These are phyloP conservation scores for Drosophila eohydei DNA, from an alignment of 2,888 invertebrate species.

Conservation along the genomic window DNA sequence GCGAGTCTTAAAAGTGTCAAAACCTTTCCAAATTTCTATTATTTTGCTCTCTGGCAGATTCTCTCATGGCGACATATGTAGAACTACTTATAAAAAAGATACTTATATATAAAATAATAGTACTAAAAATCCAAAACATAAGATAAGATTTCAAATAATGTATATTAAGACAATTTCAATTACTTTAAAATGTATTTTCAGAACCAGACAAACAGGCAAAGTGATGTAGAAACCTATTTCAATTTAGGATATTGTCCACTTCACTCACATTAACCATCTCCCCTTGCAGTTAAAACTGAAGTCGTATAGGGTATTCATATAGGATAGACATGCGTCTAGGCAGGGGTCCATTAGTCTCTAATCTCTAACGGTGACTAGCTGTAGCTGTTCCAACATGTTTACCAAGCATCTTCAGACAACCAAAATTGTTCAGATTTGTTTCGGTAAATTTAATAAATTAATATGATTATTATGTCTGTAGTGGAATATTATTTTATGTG, in stretches of 20 bases:
- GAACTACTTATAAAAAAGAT: no score
- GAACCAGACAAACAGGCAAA: no score
- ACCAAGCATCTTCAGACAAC: background rate
- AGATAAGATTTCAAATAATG: no score
- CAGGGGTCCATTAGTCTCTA: slow-evolving; percentile 1
- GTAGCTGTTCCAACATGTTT: slow-evolving; percentile 6
- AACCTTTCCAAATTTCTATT: no score
- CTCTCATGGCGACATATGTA: no score
- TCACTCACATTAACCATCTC: background rate
- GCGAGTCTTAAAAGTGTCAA: no score
- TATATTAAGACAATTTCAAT: no score
- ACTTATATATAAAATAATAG: no score
- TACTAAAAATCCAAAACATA: no score
- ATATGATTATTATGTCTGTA: background rate
- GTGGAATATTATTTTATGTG: background rate
- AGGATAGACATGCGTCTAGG: background rate
- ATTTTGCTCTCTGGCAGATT: no score
- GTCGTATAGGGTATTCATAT: background rate
- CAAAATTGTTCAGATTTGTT: slow-evolving; percentile 1
- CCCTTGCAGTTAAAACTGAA: background rate
- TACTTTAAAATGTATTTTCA: no score
- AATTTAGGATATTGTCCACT: background rate
- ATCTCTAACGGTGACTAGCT: slow-evolving; percentile 1
- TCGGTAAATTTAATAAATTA: slow-evolving; percentile 1
- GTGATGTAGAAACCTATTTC: no score